Evolutionary conservation across 2,113 vertebrate genomes (phyloP), one percentile per base, ranked within the genome.

Genomic region (Tiliqua scincoides): DNA sequence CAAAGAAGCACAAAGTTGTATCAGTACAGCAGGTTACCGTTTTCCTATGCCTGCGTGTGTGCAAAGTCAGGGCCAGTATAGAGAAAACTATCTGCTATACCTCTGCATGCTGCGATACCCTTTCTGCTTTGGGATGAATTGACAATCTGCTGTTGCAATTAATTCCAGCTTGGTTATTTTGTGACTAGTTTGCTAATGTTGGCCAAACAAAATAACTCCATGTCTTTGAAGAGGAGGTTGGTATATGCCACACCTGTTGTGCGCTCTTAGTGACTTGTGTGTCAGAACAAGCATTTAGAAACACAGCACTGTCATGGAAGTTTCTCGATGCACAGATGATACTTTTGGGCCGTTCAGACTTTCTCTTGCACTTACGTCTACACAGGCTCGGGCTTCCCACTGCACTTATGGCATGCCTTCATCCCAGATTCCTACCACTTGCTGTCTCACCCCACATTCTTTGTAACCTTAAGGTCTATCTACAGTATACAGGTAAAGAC

Each of bases 201-300:
- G 57, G 40, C 43, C 59, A 54, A 72, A 63, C 17, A 2, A 48
- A 35, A 78, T 61, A n/a, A 37, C 54, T 57, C 65, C 25, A 27
- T 63, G 32, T 48, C 71, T 32, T 35, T 54, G n/a, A 0, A 30
- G 20, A 86, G 80, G 37, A 68, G 73, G 61, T 71, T 77, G 20
- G 35, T 0, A 0, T 8, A 74, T 63, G 17, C 63, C 11, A 74
- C 59, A 48, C 48, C 87, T 6, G 0, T 0, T 0, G 52, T 0
- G 0, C 10, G n/a, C 0, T 52, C 25, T 1, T 1, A 40, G 25
- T 1, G 21, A 0, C 14, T 4, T 21, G 35, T 85, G 74, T 6
- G 0, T 35, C 2, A 37, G 82, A 83, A 67, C 1, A 75, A 57
- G 78, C 71, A 67, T 14, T 11, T 89, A 23, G 72, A 20, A 84